These are phyloP conservation scores for Rotaria magnacalcarata DNA, from an alignment of 2,888 invertebrate species.

Conservation along the genomic window DNA sequence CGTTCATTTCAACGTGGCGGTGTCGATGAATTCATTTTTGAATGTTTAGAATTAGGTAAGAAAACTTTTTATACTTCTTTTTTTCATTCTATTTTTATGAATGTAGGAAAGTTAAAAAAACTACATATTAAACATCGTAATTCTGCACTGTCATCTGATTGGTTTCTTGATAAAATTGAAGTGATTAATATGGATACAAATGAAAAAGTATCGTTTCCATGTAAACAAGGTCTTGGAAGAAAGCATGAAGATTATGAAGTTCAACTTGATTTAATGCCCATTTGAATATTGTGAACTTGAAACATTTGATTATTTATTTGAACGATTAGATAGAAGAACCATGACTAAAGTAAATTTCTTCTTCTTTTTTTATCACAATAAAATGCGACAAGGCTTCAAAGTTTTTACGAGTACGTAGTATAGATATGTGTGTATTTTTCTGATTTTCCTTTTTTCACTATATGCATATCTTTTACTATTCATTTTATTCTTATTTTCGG, in stretches of 20 bases:
- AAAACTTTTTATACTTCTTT: too few relatives aligned
- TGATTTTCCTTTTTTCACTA: too few relatives aligned
- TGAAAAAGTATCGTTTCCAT: conserved; percentile 35
- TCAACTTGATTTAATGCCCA: conserved; percentile 52
- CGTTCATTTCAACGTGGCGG: conserved; percentile 58
- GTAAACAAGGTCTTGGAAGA: conserved; percentile 52
- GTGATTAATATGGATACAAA: conserved; percentile 36
- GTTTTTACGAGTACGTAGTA: too few relatives aligned
- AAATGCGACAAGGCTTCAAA: too few relatives aligned
- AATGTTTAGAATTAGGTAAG: conserved; percentile 56
- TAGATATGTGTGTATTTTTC: too few relatives aligned
- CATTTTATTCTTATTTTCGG: too few relatives aligned
- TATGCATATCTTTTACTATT: too few relatives aligned
- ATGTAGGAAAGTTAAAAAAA: background rate
- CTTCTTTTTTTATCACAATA: too few relatives aligned
- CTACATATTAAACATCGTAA: conserved; percentile 57
- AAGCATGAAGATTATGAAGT: conserved; percentile 57
- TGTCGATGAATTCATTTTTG: conserved; percentile 52
- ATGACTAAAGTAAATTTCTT: too few relatives aligned
- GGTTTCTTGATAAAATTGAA: conserved; percentile 57
- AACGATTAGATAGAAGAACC: too few relatives aligned
- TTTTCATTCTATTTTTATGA: too few relatives aligned
- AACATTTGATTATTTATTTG: too few relatives aligned
- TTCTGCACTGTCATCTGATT: conserved; percentile 55
- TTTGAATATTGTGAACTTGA: background rate